Evolutionary conservation across 2,888 invertebrate species (phyloP).

Genomic region (Catocala nupta): DNA sequence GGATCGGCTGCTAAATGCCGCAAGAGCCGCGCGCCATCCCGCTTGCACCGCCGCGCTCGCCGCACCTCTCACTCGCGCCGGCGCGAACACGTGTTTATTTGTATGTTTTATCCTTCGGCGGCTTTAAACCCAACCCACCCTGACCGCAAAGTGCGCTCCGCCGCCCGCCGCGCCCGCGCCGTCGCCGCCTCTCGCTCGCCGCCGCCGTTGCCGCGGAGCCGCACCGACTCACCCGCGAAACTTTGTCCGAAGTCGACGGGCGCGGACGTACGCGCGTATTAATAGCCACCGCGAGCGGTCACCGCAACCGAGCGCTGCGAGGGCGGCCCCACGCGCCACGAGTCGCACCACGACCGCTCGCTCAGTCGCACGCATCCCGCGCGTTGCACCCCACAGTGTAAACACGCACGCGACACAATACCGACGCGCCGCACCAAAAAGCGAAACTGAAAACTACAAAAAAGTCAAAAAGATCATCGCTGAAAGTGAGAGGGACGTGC

Average conservation of each 20-base stretch:
- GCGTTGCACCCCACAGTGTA: constrained; percentile 60
- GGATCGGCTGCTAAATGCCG: constrained; percentile 84
- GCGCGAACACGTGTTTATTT: constrained; percentile 89
- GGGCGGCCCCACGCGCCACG: constrained; percentile 63
- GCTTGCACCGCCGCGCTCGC: constrained; percentile 73
- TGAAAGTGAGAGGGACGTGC: constrained; percentile 78
- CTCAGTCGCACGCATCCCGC: constrained; percentile 71
- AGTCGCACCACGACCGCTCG: constrained; percentile 68
- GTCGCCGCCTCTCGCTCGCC: constrained; percentile 82
- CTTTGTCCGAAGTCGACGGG: constrained; percentile 86
- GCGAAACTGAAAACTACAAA: constrained; percentile 55
- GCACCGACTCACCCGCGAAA: constrained; percentile 83
- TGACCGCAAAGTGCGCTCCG: constrained; percentile 89
- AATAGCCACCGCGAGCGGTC: constrained; percentile 82
- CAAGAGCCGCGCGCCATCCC: constrained; percentile 77
- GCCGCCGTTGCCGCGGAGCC: constrained; percentile 78
- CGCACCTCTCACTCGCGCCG: constrained; percentile 87
- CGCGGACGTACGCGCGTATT: constrained; percentile 86
- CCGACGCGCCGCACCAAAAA: constrained; percentile 47
- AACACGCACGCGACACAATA: constrained; percentile 51
- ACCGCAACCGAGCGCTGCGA: constrained; percentile 71
- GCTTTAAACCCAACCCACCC: constrained; percentile 90
- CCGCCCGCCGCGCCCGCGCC: constrained; percentile 87
- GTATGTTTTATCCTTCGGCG: constrained; percentile 89
- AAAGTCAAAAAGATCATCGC: constrained; percentile 56